These are phyloP conservation scores for Philereme vetulata DNA, from an alignment of 2,888 invertebrate genomes.

Conservation along the genomic window DNA sequence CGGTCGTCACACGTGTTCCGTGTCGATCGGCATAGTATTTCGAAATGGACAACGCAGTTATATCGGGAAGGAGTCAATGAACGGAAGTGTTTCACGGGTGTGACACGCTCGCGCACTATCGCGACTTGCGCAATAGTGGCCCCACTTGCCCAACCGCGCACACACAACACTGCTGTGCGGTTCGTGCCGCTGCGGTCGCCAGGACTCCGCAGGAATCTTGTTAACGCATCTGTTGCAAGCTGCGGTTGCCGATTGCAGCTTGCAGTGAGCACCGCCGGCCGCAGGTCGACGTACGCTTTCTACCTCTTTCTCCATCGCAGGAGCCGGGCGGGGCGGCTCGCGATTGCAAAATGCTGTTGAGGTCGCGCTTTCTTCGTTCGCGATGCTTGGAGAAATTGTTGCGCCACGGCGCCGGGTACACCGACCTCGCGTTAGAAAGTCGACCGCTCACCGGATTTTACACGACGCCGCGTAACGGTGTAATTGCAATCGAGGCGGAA, in stretches of 20 bases:
- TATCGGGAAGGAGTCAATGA: constrained; percentile 82
- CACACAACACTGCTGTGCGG: constrained; percentile 50
- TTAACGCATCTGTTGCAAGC: constrained; percentile 64
- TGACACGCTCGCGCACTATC: constrained; percentile 78
- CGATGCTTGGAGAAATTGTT: constrained; percentile 82
- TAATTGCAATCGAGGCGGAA: constrained; percentile 79
- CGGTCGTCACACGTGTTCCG: constrained; percentile 52
- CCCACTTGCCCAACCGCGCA: constrained; percentile 71
- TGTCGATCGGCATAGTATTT: constrained; percentile 65
- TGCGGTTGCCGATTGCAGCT: constrained; percentile 40
- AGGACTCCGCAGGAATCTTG: constrained; percentile 61
- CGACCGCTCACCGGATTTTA: constrained; percentile 82
- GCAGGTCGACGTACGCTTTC: constrained; percentile 73
- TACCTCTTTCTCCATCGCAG: constrained; percentile 66
- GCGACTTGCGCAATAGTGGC: constrained; percentile 71
- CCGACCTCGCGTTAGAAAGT: constrained; percentile 83
- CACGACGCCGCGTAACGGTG: constrained; percentile 77
- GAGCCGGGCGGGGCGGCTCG: constrained; percentile 44
- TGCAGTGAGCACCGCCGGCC: constrained; percentile 25
- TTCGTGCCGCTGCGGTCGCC: constrained; percentile 56
- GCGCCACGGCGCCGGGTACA: constrained; percentile 79
- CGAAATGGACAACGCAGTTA: constrained; percentile 73
- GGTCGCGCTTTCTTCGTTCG: constrained; percentile 84
- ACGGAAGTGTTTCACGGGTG: constrained; percentile 82
- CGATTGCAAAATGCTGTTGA: constrained; percentile 81